A percentile compares a stretch with the other conserved stretches of the same genome.
Conservation (phyloP, 2,113 vertebrate genomes). For the Pteropus alecto region DNA sequence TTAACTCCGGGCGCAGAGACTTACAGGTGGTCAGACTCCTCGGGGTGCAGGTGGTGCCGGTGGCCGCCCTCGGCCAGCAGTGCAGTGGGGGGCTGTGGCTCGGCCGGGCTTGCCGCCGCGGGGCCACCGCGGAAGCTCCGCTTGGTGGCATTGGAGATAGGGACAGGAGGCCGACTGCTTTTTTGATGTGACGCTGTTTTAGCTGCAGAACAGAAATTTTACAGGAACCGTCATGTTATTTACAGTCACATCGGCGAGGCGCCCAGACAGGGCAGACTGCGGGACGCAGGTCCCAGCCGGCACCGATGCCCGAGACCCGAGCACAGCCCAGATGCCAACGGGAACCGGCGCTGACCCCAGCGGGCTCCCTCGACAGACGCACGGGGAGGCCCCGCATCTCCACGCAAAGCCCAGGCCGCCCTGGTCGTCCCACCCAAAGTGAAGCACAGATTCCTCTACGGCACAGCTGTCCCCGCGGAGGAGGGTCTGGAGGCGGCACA, state of each 20-base stretch:
- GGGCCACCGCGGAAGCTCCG: conserved; percentile 89
- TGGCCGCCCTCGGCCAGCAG: conserved; percentile 84
- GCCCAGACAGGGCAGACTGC: too few relatives aligned
- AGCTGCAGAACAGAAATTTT: conserved; percentile 77
- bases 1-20: conserved; percentile 51
- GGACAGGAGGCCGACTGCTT: conserved; percentile 85
- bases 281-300: too few relatives aligned
- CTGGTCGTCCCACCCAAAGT: neutral
- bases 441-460: neutral
- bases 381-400: neutral
- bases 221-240: neutral
- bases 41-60: conserved; percentile 90
- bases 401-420: rapidly evolving
- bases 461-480: neutral
- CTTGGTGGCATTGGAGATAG: conserved; percentile 92
- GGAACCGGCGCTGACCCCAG: neutral
- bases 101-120: conserved; percentile 67
- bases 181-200: conserved; percentile 89
- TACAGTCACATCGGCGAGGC: rapidly evolving
- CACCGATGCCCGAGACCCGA: too few relatives aligned
- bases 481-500: too few relatives aligned
- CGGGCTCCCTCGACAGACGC: neutral
- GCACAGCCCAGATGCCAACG: neutral
- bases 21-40: conserved; percentile 90
- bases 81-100: conserved; percentile 71